Evolutionary conservation across 2,888 invertebrate genomes (phyloP), one percentile per base, ranked within the genome.

Genomic region (Nymphalis urticae): DNA sequence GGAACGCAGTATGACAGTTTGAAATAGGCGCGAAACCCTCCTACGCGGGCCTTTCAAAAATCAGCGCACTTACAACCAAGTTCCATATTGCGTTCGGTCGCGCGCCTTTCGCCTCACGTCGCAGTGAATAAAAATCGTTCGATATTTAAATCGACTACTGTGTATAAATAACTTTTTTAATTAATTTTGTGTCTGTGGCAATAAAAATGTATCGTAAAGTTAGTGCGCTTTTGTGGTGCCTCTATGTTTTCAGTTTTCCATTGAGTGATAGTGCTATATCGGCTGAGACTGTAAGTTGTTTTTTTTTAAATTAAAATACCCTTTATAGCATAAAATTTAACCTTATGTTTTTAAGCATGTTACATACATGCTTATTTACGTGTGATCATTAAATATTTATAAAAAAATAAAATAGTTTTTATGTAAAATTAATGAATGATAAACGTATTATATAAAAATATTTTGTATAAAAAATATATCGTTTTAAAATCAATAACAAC

Each of bases 11-110:
- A 60, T 69, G 64, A 73, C 59, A 66, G 62, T 13, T 56, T 79
- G 82, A 85, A 87, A 87, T 85, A 79, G 82, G 89, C 90, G 90
- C 84, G 86, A 89, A 90, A 84, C 92, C 92, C 90, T 86, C 91
- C 92, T 91, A 92, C 91, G 91, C 92, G 92, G 89, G 91, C 90
- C 92, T 91, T 92, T 92, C 92, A 91, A 92, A 91, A 89, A 86
- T 87, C 83, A 77, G 78, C 80, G 86, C 90, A 87, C 85, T 85
- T 82, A 81, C 84, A 78, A 81, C 82, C 77, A 79, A 78, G 83
- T 81, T 81, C 82, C 86, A 89, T 81, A 88, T 81, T 77, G 85
- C 83, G 82, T 82, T 80, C 82, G 82, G 82, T 80, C 82, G 89
- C 82, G 84, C 82, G 84, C 89, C 88, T 89, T 89, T 88, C 89